Evolutionary conservation across 2,113 vertebrate species (phyloP).

Genomic region (Thamnophis sirtalis): DNA sequence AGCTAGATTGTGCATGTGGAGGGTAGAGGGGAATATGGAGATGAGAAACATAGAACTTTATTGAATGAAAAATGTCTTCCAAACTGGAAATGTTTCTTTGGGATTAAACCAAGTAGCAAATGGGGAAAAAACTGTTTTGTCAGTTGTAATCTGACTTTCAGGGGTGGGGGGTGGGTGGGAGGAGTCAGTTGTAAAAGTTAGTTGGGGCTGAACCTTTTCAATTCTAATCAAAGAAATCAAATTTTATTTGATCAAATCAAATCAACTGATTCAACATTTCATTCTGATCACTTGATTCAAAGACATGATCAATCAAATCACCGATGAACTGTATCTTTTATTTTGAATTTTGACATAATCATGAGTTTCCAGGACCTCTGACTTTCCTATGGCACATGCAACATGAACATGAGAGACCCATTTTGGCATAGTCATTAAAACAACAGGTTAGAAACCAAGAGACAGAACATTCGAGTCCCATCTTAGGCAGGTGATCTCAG

Average conservation of each 20-base stretch:
- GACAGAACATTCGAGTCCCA: not conserved
- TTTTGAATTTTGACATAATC: not conserved
- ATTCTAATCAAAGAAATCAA: not conserved
- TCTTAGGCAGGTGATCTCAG: not conserved
- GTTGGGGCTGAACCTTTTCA: not conserved
- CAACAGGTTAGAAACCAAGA: not conserved
- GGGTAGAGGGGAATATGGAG: not conserved
- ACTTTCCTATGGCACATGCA: not conserved
- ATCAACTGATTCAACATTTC: not conserved
- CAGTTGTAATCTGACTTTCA: not conserved
- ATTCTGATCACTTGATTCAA: not conserved
- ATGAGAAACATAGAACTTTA: not conserved
- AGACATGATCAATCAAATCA: not conserved
- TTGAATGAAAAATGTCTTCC: not conserved
- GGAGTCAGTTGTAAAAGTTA: not conserved
- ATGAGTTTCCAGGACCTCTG: not conserved
- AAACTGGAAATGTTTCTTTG: slow-evolving; percentile 9
- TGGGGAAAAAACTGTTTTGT: not conserved
- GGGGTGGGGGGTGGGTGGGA: too few species aligned
- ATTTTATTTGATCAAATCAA: not conserved
- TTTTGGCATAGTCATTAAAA: not conserved
- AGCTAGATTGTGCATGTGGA: slow-evolving; percentile 2
- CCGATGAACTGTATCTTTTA: not conserved
- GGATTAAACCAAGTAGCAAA: slow-evolving; percentile 18
- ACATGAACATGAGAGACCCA: not conserved